A percentile compares a stretch with the other conserved stretches of the same genome.
These are phyloP conservation scores for Xestobium rufovillosum DNA, from an alignment of 2,888 invertebrate genomes.

Conservation along the genomic window DNA sequence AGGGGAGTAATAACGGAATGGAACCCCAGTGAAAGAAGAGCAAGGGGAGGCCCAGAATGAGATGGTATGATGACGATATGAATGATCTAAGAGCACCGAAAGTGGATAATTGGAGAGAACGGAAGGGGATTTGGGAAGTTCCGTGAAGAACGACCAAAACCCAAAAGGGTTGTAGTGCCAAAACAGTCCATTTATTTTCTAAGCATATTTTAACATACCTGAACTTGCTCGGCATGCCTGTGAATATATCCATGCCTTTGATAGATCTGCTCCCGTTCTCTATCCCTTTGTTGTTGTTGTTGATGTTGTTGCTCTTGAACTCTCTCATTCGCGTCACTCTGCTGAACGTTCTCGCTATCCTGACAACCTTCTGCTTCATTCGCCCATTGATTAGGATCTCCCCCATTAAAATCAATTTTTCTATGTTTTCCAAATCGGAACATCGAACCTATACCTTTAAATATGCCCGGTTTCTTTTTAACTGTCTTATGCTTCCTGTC, in stretches of 20 bases:
- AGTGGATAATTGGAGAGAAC: no score
- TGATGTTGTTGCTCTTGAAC: slow-evolving; percentile 16
- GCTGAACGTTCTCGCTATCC: slow-evolving; percentile 7
- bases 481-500: slow-evolving; percentile 48
- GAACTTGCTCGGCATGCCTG: slow-evolving; percentile 41
- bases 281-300: slow-evolving; percentile 15
- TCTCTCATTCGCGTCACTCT: slow-evolving; percentile 6
- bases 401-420: slow-evolving; percentile 47
- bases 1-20: no score
- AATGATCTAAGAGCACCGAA: no score
- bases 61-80: no score
- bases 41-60: no score
- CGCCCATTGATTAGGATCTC: slow-evolving; percentile 22
- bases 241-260: slow-evolving; percentile 40
- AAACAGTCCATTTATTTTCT: no score
- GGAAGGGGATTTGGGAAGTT: no score
- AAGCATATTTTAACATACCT: no score
- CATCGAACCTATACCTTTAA: slow-evolving; percentile 74
- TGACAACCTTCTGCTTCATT: background rate
- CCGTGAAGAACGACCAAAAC: no score
- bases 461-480: slow-evolving; percentile 66
- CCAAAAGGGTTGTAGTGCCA: no score
- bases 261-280: slow-evolving; percentile 33
- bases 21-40: no score
- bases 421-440: slow-evolving; percentile 65